A percentile compares a stretch with the other conserved stretches of the same genome.
Evolutionary conservation across 2,797 vertebrate genomes (phyloP).

Genomic region (Pyrocephalus nanus): DNA sequence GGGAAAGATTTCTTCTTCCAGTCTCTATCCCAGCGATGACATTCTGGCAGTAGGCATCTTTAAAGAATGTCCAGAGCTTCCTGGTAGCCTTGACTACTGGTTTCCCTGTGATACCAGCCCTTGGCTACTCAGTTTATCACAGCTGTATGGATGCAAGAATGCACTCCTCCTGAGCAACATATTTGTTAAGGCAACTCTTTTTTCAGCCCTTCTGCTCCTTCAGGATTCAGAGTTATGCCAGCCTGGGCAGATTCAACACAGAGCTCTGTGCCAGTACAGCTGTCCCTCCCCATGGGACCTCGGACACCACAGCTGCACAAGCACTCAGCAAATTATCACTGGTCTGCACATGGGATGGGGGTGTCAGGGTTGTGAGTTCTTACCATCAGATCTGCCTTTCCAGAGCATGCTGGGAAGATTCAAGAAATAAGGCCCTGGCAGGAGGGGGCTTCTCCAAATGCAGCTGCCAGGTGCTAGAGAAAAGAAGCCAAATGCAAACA

Average conservation of each 20-base stretch:
- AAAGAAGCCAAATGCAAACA: not conserved
- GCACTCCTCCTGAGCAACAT: not conserved
- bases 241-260: not conserved
- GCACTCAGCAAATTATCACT: not conserved
- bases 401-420: not conserved
- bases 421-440: not conserved
- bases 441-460: not conserved
- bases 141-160: not conserved
- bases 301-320: not conserved
- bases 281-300: not conserved
- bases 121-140: not conserved
- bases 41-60: not conserved
- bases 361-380: not conserved
- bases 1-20: not conserved
- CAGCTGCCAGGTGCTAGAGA: not conserved
- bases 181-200: not conserved
- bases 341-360: not conserved
- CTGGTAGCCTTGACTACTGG: not conserved
- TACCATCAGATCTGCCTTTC: not conserved
- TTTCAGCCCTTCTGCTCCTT: not conserved
- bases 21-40: not conserved
- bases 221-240: not conserved
- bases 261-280: not conserved
- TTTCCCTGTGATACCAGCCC: not conserved
- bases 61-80: not conserved